A percentile compares a stretch with the other conserved stretches of the same genome.
Evolutionary conservation across 2,113 vertebrate species (phyloP).

Genomic region (Brachionichthys hirsutus): DNA sequence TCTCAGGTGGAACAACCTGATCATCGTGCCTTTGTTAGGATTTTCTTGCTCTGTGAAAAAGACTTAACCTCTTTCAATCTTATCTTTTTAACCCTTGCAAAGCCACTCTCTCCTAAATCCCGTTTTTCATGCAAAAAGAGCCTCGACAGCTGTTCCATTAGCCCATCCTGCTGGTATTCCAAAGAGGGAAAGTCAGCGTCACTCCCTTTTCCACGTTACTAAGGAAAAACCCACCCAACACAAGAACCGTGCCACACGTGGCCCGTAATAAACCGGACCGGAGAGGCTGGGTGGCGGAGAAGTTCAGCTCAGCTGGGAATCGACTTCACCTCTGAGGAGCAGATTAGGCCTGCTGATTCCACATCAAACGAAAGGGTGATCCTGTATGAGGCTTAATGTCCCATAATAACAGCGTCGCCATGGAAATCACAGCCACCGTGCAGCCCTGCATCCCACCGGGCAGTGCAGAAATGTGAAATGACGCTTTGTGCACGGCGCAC

Average conservation of each 20-base stretch:
- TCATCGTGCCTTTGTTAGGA: too few species aligned
- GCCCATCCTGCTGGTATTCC: constrained; percentile 25
- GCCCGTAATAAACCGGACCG: constrained; percentile 20
- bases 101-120: constrained; percentile 13
- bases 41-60: too few species aligned
- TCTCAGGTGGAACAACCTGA: too few species aligned
- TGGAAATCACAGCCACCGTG: constrained; percentile 30
- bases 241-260: constrained; percentile 58
- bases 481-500: constrained; percentile 14
- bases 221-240: constrained; percentile 62
- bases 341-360: constrained; percentile 43
- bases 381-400: constrained; percentile 26
- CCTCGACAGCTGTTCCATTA: constrained; percentile 54
- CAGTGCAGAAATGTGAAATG: constrained; percentile 7
- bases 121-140: constrained; percentile 21
- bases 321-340: constrained; percentile 43
- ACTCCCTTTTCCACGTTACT: constrained; percentile 44
- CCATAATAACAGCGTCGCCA: constrained; percentile 34
- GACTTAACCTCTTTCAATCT: neutral
- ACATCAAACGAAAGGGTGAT: constrained; percentile 50
- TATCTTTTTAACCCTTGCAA: constrained; percentile 13
- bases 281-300: constrained; percentile 31
- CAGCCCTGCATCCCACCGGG: neutral
- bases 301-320: constrained; percentile 27
- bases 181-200: constrained; percentile 57